Base-by-base conservation (phyloP, 2,797 vertebrate genomes). In the Bradypodion ventrale region DNA sequence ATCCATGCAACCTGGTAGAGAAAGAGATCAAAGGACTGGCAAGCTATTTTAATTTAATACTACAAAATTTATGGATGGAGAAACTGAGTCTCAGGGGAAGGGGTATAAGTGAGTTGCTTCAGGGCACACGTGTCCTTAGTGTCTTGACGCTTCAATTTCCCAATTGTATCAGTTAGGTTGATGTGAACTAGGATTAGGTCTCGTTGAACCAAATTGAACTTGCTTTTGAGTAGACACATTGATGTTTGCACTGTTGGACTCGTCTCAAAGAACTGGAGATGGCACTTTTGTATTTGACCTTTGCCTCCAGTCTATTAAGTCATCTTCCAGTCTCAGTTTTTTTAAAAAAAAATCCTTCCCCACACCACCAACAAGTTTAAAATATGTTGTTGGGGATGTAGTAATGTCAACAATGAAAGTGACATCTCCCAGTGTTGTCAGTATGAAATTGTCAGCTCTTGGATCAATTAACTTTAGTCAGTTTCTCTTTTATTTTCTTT, bases 41-140 rank as follows among this genome's bases (percentile, higher is more conserved):
- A 12, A 9, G n/a, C 23, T 77, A 63, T 78, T 78, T 84, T 85
- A 80, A 80, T 80, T 80, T 75, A 59, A 32, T 42, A 66, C n/a
- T 25, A 19, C 59, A 19, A 10, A 35, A 25, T 44, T 75, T 35
- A 75, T 69, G 37, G 65, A 66, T 75, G 70, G 59, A 46, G 60
- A 80, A 74, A 80, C 21, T 56, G 29, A 66, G 27, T 66, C 27
- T 63, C n/a, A 21, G 21, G 46, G 52, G 76, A 35, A 7, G 35
- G 32, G 2, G 37, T 32, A 46, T 49, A 23, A 29, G 37, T 60
- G 63, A 65, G 29, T 52, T 79, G 29, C 27, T 27, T 62, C 75
- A 59, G 37, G 32, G 12, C n/a, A 78, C 10, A 23, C 37, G 78
- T 10, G 46, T 6, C 5, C 59, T 29, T 66, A 3, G 5, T 35